Evolutionary conservation across 2,888 invertebrate species (phyloP).

Genomic region (Drosophila nigricruria): DNA sequence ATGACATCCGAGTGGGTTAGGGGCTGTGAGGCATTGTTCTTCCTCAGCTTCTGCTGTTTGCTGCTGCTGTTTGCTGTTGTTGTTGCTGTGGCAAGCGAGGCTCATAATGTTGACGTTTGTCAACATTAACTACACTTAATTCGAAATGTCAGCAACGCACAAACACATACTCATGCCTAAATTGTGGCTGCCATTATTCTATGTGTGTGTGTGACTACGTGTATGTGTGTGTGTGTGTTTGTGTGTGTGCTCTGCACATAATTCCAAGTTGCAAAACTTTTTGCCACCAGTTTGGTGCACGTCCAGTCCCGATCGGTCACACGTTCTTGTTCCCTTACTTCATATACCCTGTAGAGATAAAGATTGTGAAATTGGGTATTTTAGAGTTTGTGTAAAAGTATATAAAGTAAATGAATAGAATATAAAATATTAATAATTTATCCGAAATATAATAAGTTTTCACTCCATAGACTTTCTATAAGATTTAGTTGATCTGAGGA

Average conservation of each 20-base stretch:
- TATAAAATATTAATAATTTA: not conserved
- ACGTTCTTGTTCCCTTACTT: slow-evolving; percentile 30
- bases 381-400: not conserved
- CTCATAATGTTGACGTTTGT: slow-evolving; percentile 76
- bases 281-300: slow-evolving; percentile 41
- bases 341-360: slow-evolving; percentile 20
- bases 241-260: slow-evolving; percentile 32
- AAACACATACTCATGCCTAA: slow-evolving; percentile 32
- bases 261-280: slow-evolving; percentile 53
- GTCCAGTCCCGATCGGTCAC: slow-evolving; percentile 56
- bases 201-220: not conserved
- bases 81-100: slow-evolving; percentile 32
- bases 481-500: not conserved
- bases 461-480: too few relatives aligned
- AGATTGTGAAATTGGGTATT: not conserved
- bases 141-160: slow-evolving; percentile 73
- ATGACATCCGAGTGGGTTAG: slow-evolving; percentile 48
- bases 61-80: slow-evolving; percentile 6
- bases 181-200: slow-evolving; percentile 24
- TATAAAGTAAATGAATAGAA: not conserved
- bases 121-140: slow-evolving; percentile 83
- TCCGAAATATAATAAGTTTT: too few relatives aligned
- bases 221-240: not conserved
- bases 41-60: slow-evolving; percentile 17
- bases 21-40: slow-evolving; percentile 19